Conservation (phyloP, 2,888 invertebrate genomes). For the Troides aeacus region DNA sequence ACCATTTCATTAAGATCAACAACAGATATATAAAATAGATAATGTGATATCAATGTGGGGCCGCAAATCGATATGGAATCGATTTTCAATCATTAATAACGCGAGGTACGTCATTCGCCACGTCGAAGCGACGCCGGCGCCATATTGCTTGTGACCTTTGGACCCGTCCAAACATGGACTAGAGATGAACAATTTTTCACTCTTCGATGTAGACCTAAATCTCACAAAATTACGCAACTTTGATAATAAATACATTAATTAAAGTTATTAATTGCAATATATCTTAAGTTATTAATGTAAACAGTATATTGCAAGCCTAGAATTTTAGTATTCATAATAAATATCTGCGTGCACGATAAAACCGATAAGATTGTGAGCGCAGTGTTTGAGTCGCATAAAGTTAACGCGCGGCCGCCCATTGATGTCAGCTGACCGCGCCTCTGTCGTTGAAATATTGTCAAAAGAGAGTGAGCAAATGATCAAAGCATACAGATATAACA, state of each 20-base stretch:
- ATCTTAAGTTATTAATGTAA: too few relatives aligned
- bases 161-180: constrained; percentile 14
- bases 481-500: too few relatives aligned
- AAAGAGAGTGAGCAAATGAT: too few relatives aligned
- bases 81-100: constrained; percentile 33
- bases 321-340: constrained; percentile 26
- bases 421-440: too few relatives aligned
- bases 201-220: background rate
- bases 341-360: constrained; percentile 41
- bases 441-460: too few relatives aligned
- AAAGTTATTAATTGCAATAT: too few relatives aligned
- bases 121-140: constrained; percentile 40
- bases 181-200: background rate
- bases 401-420: too few relatives aligned
- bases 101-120: constrained; percentile 36
- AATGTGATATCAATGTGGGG: constrained; percentile 28
- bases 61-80: constrained; percentile 34
- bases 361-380: constrained; percentile 39
- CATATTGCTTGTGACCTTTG: constrained; percentile 33
- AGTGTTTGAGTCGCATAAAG: constrained; percentile 35
- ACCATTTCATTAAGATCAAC: too few relatives aligned
- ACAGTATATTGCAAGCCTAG: constrained; percentile 20
- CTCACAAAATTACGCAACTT: background rate
- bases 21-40: constrained; percentile 7
- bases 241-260: background rate